Percentiles rank a stretch among this genome's conserved stretches.
Conservation (phyloP, 2,113 vertebrate species). For the Hippocampus guttulatus region DNA sequence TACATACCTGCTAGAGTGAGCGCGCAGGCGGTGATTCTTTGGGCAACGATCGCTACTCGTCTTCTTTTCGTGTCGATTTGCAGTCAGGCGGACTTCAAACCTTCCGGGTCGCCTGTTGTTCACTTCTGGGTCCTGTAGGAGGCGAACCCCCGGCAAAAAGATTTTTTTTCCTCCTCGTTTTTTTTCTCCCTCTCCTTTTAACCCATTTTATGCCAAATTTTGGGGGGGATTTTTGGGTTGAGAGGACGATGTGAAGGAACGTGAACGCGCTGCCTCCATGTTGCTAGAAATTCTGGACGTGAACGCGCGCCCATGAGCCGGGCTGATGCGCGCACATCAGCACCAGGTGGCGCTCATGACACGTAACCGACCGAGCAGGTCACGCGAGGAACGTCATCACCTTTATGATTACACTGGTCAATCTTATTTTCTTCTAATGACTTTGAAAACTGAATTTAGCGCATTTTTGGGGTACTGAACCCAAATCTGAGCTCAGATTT, state of each 20-base stretch:
- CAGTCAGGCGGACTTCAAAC: conserved; percentile 77
- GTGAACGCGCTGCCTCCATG: conserved; percentile 2
- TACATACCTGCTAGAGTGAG: too few relatives aligned
- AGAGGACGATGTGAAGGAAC: not conserved
- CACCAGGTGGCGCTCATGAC: conserved; percentile 62
- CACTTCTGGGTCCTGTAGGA: conserved; percentile 88
- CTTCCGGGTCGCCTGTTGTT: conserved; percentile 93
- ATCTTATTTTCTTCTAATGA: too few relatives aligned
- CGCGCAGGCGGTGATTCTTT: not conserved
- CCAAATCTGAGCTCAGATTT: too few relatives aligned
- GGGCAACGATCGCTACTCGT: conserved; percentile 37
- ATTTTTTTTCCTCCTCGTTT: conserved; percentile 8
- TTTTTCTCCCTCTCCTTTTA: conserved; percentile 29
- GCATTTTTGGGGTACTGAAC: too few relatives aligned
- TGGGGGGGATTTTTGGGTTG: not conserved
- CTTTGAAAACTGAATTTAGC: too few relatives aligned
- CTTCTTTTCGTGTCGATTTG: conserved; percentile 56
- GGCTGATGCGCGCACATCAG: conserved; percentile 47
- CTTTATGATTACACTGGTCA: not conserved
- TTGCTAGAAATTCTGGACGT: not conserved
- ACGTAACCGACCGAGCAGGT: not conserved
- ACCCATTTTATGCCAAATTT: conserved; percentile 47
- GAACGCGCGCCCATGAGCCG: not conserved
- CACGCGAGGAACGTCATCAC: not conserved
- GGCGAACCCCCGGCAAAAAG: conserved; percentile 11